Base-by-base conservation (phyloP, 2,113 vertebrate species). In the Rhea americana region DNA sequence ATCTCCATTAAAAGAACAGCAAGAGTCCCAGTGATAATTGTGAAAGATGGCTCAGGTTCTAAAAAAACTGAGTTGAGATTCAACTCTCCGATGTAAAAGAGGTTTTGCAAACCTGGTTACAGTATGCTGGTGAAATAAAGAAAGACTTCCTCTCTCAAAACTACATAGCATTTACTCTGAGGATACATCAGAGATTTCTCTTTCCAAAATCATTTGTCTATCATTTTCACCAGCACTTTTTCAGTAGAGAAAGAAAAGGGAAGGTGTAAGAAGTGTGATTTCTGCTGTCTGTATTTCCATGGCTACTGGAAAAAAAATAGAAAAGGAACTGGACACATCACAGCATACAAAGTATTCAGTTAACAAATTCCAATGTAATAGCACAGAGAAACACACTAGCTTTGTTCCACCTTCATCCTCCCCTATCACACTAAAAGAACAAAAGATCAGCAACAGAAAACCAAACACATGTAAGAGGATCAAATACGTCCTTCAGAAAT, bases 241-340 rank as follows among this genome's bases (percentile, higher is more conserved):
- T 37, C 62, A 81, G 51, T 48, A 84, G 13, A 87, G 58, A 78
- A 95, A 80, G 20, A 26, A 50, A 70, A 72, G 25, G 50, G 70
- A 72, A 48, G 26, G 26, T 70, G n/a, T 24, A 45, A 74, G 50
- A 91, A 90, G 83, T 94, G 88, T 68, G 77, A 94, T 94, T 95
- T 95, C 85, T 94, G 53, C 53, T 90, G 70, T 75, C 93, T 78
- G 13, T 53, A 75, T 94, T 91, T 93, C 94, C 94, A 94, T 68
- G 70, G 87, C 91, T 95, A 86, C 96, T 93, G 78, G 62, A 87
- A 94, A 83, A 35, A 25, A 62, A 48, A 68, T 77, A 85, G 82
- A 83, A 83, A 91, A n/a, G 35, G 72, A 96, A 53, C 1, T 75
- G 87, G 70, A 66, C 80, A 83, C 76, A 90, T 82, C 70, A 73